Evolutionary conservation across 2,888 invertebrate species (phyloP), one percentile per base, ranked within the genome.

Genomic region (Malachius bipustulatus): DNA sequence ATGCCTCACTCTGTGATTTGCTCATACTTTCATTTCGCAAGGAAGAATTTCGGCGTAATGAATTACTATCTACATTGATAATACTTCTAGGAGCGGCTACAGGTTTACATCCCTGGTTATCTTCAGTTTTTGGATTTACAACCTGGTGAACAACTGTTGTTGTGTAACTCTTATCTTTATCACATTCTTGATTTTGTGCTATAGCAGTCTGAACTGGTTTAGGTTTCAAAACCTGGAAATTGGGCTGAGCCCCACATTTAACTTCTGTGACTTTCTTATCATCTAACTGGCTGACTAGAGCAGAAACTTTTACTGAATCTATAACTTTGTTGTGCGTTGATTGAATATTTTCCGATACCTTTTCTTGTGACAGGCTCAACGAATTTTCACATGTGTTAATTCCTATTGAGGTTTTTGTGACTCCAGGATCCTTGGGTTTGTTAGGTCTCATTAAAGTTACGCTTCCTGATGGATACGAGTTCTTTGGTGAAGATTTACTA

Each of bases 391-490:
- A 47, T 2, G 49, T 36, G 54, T 51, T 49, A 51, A 60, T 27
- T 46, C 54, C 45, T 45, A 60, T 26, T 63, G 67, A 41, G 68
- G 57, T 37, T 69, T 70, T 40, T 54, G 56, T 66, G 54, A 73
- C 2, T n/a, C 34, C 19, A 13, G 26, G 36, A 12, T 44, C 47
- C 46, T 49, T 37, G 71, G 13, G 71, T 38, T 46, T 36, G 14
- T 38, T 70, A 3, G 70, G 68, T 19, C 76, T 62, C 55, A 73
- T 76, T 26, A 76, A 66, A 0, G 76, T 77, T 33, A 73, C 67
- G 35, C 70, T 69, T 33, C 71, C 71, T 1, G 69, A 63, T 2
- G 47, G 46, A 34, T 51, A 51, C 38, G 67, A 64, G 4, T 39
- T 27, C 15, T 38, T 26, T 10, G 38, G 16, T 10, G 38, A 19